A percentile compares a stretch with the other conserved stretches of the same genome.
Conservation (phyloP, 2,113 vertebrate genomes). For the Elephantulus edwardii region DNA sequence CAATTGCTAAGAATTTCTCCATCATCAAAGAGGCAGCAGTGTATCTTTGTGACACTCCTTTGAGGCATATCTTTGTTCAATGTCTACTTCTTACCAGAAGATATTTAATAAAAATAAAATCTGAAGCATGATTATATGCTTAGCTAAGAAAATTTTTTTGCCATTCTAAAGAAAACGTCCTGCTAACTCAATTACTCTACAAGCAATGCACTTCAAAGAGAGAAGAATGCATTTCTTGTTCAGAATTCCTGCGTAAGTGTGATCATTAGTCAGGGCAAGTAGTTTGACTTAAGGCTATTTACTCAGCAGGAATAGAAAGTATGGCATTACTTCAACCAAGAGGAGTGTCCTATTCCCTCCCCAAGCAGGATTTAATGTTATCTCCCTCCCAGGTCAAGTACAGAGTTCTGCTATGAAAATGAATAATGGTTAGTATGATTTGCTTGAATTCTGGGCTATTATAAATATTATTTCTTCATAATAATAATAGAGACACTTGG, state of each 20-base stretch:
- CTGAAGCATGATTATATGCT: conserved; percentile 66
- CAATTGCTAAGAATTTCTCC: conserved; percentile 23
- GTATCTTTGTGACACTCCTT: conserved; percentile 43
- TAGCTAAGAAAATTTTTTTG: conserved; percentile 70
- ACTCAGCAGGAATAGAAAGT: conserved; percentile 72
- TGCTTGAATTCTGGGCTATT: conserved; percentile 56
- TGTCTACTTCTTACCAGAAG: conserved; percentile 46
- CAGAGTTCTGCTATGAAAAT: conserved; percentile 54
- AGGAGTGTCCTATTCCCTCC: conserved; percentile 37
- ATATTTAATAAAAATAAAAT: conserved; percentile 63
- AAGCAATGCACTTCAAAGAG: conserved; percentile 72
- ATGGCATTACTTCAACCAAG: conserved; percentile 55
- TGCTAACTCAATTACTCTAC: conserved; percentile 72
- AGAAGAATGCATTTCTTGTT: conserved; percentile 71
- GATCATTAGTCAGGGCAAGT: conserved; percentile 79
- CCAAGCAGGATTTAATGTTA: conserved; percentile 65
- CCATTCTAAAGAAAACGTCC: conserved; percentile 67
- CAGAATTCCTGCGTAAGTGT: conserved; percentile 75
- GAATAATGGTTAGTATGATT: conserved; percentile 47
- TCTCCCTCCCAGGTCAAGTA: conserved; percentile 61
- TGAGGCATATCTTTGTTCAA: conserved; percentile 60
- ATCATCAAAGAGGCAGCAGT: conserved; percentile 34
- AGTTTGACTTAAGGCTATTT: conserved; percentile 77
- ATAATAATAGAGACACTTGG: conserved; percentile 38
- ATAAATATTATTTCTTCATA: background rate